phyloP scores from a whole-genome alignment of 2,888 invertebrate genomes.

The Cylindroiulus punctatus region DNA sequence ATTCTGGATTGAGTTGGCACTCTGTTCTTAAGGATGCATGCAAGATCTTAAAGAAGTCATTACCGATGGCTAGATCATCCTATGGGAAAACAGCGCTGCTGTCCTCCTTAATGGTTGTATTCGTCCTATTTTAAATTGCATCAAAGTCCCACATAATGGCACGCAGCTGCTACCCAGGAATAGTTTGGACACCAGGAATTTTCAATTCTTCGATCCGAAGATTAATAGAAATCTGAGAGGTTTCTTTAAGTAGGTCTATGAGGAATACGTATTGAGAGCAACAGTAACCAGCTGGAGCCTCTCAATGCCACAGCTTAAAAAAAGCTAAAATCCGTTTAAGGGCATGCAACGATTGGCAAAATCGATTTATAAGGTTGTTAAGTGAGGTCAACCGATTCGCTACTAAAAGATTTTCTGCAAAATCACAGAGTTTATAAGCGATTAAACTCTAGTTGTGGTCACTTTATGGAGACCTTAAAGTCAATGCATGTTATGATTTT shows the following conservation, averaged over 20 bases:
- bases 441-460: not conserved
- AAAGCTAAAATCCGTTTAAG: not conserved
- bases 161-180: slow-evolving; percentile 33
- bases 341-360: slow-evolving; percentile 24
- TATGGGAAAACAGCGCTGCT: slow-evolving; percentile 28
- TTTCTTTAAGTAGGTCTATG: not conserved
- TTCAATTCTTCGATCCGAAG: slow-evolving; percentile 29
- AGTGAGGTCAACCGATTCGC: slow-evolving; percentile 12
- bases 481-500: too few relatives aligned
- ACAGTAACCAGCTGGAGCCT: slow-evolving; percentile 28
- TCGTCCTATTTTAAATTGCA: slow-evolving; percentile 27
- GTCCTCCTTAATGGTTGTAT: not conserved
- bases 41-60: not conserved
- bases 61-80: not conserved
- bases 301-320: not conserved
- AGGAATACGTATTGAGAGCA: not conserved
- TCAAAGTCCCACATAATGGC: not conserved
- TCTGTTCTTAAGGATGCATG: not conserved
- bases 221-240: not conserved
- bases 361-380: slow-evolving; percentile 24
- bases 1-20: not conserved
- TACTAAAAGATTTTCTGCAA: not conserved
- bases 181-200: slow-evolving; percentile 9
- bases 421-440: not conserved
- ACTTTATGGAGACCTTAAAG: not conserved